Evolutionary conservation across 2,113 vertebrate species (phyloP), one percentile per base, ranked within the genome.

Genomic region (Reinhardtius hippoglossoides): DNA sequence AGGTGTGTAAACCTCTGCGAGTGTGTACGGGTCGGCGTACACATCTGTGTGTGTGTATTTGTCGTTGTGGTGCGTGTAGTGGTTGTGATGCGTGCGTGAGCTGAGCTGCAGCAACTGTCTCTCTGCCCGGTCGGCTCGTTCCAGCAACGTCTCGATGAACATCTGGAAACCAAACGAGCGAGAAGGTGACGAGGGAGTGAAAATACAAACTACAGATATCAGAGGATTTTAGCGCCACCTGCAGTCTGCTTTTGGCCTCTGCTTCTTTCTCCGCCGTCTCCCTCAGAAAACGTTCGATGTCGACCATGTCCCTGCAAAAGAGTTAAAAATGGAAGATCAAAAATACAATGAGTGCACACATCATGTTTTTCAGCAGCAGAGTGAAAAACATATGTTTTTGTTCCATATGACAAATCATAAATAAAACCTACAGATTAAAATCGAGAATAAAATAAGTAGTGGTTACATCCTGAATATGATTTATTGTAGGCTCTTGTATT

Each of bases 141-240:
- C 96, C 89, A 99, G 87, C 81, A 99, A 90, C 79, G 96, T 94
- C 95, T 99, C 97, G 0, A 98, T 99, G 87, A 99, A 99, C 42
- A 94, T 93, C 92, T 92, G 75, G 0, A 20, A 31, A 59, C 54
- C 26, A 56, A 24, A 23, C 20, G 12, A 21, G 9, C n/a, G 21
- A 21, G 18, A 18, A 20, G 14, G 18, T 50, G 46, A 50, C 18
- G 18, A 50, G 1, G 46, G 46, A 50, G 46, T 20, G 15, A 15
- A 7, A 50, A 18, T 2, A 18, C 18, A 50, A 6, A 21, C 8
- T 1, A 21, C 50, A 9, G 50, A 54, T 54, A 9, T 3, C n/a
- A n/a, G 20, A 54, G 5, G 40, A 42, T 42, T 10, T 13, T 3
- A 42, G 13, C 8, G 1, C 64, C 66, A 91, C 90, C 88, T 98